Evolutionary conservation across 2,113 vertebrate species (phyloP).

Genomic region (Brachionichthys hirsutus): DNA sequence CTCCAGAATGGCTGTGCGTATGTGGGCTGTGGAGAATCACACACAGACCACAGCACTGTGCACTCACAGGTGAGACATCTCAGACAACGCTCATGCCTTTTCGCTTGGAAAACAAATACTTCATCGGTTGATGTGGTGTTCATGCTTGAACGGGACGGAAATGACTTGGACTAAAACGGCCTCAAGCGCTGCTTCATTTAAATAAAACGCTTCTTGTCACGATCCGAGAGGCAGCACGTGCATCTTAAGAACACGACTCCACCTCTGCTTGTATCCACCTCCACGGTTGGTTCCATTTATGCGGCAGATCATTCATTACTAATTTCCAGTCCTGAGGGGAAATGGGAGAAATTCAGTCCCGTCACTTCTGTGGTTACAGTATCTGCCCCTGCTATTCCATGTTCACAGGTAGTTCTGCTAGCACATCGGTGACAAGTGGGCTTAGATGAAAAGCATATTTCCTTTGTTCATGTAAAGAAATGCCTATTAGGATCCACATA

Average conservation of each 20-base stretch:
- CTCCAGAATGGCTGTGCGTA: slow-evolving; percentile 90
- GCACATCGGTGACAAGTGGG: slow-evolving; percentile 19
- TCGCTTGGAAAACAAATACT: background rate
- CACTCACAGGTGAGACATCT: slow-evolving; percentile 91
- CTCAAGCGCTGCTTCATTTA: slow-evolving; percentile 38
- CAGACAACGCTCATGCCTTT: background rate
- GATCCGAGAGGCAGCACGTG: slow-evolving; percentile 18
- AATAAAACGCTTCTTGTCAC: slow-evolving; percentile 4
- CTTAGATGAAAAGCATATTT: slow-evolving; percentile 21
- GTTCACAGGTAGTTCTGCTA: slow-evolving; percentile 26
- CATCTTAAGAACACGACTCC: slow-evolving; percentile 28
- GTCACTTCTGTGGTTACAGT: slow-evolving; percentile 51
- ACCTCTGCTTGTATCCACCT: slow-evolving; percentile 17
- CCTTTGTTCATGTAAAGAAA: background rate
- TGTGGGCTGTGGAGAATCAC: slow-evolving; percentile 96
- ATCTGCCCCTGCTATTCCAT: slow-evolving; percentile 33
- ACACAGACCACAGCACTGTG: slow-evolving; percentile 94
- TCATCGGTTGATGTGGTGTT: too few species aligned
- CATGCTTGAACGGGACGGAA: slow-evolving; percentile 6
- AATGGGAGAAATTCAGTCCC: slow-evolving; percentile 33
- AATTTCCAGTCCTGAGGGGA: slow-evolving; percentile 51
- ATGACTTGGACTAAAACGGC: slow-evolving; percentile 25
- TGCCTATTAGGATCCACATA: slow-evolving; percentile 22
- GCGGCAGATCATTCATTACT: slow-evolving; percentile 69
- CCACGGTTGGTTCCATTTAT: slow-evolving; percentile 49